phyloP scores from a whole-genome alignment of 2,113 vertebrate species.

The Salvator merianae region DNA sequence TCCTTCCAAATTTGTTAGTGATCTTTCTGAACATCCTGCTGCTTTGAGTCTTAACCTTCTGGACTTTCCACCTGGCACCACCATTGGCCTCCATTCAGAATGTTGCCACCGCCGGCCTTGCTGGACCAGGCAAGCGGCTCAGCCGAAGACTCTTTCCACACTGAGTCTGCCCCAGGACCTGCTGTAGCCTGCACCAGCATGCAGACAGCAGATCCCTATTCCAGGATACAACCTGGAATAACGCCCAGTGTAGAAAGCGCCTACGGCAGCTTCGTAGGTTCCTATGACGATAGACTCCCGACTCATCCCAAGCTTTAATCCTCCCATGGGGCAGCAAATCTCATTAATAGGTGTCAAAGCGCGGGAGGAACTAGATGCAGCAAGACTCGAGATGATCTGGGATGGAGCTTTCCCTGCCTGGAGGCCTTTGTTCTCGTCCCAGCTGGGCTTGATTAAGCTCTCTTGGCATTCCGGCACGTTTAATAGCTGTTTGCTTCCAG shows the following conservation, averaged over 20 bases:
- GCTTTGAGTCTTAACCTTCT: too few relatives aligned
- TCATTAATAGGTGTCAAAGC: neutral
- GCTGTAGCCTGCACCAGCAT: too few relatives aligned
- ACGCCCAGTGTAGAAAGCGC: too few relatives aligned
- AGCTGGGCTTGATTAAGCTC: slow-evolving; percentile 39
- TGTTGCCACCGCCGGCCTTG: neutral
- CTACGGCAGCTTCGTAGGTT: neutral
- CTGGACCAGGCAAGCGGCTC: neutral
- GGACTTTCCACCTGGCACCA: too few relatives aligned
- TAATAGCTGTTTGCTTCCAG: slow-evolving; percentile 16
- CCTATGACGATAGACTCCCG: neutral
- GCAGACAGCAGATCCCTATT: too few relatives aligned
- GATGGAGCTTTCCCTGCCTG: neutral
- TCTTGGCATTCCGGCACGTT: slow-evolving; percentile 34
- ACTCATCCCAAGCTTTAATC: neutral
- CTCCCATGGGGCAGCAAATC: neutral
- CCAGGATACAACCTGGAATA: too few relatives aligned
- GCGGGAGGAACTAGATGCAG: neutral
- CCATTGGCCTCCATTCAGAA: too few relatives aligned
- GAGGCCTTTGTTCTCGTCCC: slow-evolving; percentile 20
- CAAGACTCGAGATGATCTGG: neutral
- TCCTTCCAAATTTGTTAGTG: too few relatives aligned
- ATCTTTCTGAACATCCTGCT: too few relatives aligned
- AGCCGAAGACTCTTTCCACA: too few relatives aligned
- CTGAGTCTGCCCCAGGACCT: too few relatives aligned